A percentile compares a stretch with the other conserved stretches of the same genome.
Conservation (phyloP, 2,888 invertebrate species). For the Glaucopsyche alexis region DNA sequence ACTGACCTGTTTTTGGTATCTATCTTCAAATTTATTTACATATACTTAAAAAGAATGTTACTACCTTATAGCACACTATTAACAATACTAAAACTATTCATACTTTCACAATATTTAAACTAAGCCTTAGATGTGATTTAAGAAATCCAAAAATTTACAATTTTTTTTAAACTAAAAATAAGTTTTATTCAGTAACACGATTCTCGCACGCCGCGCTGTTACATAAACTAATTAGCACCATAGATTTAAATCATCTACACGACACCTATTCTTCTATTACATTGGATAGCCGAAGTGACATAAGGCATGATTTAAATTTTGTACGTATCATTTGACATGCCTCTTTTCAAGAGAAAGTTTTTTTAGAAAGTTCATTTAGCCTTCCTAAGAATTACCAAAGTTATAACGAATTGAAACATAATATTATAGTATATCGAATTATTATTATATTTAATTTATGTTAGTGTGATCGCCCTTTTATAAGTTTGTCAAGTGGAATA, state of each 20-base stretch:
- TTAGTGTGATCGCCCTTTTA: not conserved
- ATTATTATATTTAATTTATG: not conserved
- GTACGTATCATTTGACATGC: not conserved
- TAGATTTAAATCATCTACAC: slow-evolving; percentile 37
- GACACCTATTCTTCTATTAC: not conserved
- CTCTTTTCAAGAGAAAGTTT: too few species aligned
- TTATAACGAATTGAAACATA: not conserved
- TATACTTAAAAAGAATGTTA: not conserved
- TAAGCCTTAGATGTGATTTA: not conserved
- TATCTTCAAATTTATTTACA: slow-evolving; percentile 37
- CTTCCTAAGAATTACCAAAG: not conserved
- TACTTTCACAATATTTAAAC: not conserved
- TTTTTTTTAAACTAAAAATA: slow-evolving; percentile 32
- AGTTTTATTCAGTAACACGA: slow-evolving; percentile 21
- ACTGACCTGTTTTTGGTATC: slow-evolving; percentile 60
- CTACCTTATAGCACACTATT: slow-evolving; percentile 2
- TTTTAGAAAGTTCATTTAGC: not conserved
- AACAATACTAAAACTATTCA: not conserved
- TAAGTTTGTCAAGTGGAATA: not conserved
- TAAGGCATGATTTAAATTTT: slow-evolving; percentile 5
- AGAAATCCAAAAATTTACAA: slow-evolving; percentile 30
- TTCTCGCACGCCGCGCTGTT: slow-evolving; percentile 34
- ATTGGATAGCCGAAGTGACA: not conserved
- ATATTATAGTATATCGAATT: not conserved
- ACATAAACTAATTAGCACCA: slow-evolving; percentile 49